A percentile compares a stretch with the other conserved stretches of the same genome.
Evolutionary conservation across 2,113 vertebrate species (phyloP).

Genomic region (Semicossyphus pulcher): DNA sequence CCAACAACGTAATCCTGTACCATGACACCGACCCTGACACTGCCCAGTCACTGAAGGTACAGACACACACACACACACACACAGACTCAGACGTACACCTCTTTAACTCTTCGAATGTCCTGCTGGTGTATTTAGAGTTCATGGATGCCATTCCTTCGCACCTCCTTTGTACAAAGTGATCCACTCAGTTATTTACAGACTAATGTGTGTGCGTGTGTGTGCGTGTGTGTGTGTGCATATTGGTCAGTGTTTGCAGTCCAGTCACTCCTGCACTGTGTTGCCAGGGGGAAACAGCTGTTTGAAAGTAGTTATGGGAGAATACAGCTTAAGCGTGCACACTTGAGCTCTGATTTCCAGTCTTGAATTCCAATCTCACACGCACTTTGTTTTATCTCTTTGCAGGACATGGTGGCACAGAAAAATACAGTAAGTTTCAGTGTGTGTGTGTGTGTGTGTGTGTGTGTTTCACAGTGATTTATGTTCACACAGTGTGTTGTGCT

Average conservation of each 20-base stretch:
- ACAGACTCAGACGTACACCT: conserved; percentile 5
- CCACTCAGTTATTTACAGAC: conserved; percentile 63
- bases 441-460: conserved; percentile 61
- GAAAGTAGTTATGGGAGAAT: background rate
- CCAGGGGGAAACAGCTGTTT: conserved; percentile 33
- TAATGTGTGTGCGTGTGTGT: background rate
- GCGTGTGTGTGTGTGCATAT: background rate
- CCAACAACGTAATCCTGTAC: conserved; percentile 96
- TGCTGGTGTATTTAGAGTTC: conserved; percentile 5
- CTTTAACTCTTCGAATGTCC: background rate
- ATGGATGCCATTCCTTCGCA: conserved; percentile 21
- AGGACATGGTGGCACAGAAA: conserved; percentile 95
- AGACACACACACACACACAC: conserved; percentile 10
- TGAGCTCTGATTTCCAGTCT: background rate
- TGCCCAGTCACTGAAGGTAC: conserved; percentile 93
- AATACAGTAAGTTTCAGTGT: conserved; percentile 92
- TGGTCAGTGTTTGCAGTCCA: background rate
- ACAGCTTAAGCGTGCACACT: background rate
- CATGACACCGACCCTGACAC: conserved; percentile 91
- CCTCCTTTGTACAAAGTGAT: conserved; percentile 50
- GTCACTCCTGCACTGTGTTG: conserved; percentile 6
- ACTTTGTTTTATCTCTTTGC: conserved; percentile 52
- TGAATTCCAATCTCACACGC: conserved; percentile 16
- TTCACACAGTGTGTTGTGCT: conserved; percentile 9
- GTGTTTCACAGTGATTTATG: conserved; percentile 45